Percentiles rank a stretch among this genome's conserved stretches.
phyloP scores from a whole-genome alignment of 2,797 vertebrate species.

The Antennarius maculatus region DNA sequence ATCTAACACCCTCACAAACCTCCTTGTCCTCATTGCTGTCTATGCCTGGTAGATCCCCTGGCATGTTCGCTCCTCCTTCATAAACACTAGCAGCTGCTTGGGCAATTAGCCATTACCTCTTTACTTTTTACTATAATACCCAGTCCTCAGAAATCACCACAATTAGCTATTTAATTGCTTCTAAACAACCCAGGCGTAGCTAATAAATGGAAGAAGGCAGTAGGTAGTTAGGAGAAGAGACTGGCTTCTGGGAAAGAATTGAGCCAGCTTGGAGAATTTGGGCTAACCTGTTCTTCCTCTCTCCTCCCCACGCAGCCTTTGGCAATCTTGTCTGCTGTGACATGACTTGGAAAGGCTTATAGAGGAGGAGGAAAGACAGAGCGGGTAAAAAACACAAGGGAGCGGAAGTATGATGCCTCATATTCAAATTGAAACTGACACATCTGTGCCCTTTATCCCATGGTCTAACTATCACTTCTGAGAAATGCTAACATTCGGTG shows the following conservation, averaged over 20 bases:
- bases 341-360: slow-evolving; percentile 40
- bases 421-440: slow-evolving; percentile 77
- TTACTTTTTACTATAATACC: slow-evolving; percentile 83
- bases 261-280: slow-evolving; percentile 50
- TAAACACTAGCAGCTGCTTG: slow-evolving; percentile 84
- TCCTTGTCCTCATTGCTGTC: slow-evolving; percentile 51
- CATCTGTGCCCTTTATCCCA: slow-evolving; percentile 71
- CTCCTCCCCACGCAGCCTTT: slow-evolving; percentile 49
- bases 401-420: slow-evolving; percentile 60
- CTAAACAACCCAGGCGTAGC: slow-evolving; percentile 83
- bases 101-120: slow-evolving; percentile 83
- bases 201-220: slow-evolving; percentile 76
- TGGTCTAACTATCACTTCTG: slow-evolving; percentile 72
- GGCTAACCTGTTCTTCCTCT: slow-evolving; percentile 47
- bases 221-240: slow-evolving; percentile 60
- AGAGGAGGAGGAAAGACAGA: slow-evolving; percentile 39
- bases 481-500: slow-evolving; percentile 75
- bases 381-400: slow-evolving; percentile 46
- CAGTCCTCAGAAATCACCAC: slow-evolving; percentile 79
- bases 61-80: slow-evolving; percentile 73
- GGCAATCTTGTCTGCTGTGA: slow-evolving; percentile 45
- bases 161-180: slow-evolving; percentile 86
- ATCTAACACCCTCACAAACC: slow-evolving; percentile 34
- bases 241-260: slow-evolving; percentile 53
- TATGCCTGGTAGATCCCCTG: slow-evolving; percentile 70